phyloP scores from a whole-genome alignment of 2,888 invertebrate species.

The Tachystola acroxantha region DNA sequence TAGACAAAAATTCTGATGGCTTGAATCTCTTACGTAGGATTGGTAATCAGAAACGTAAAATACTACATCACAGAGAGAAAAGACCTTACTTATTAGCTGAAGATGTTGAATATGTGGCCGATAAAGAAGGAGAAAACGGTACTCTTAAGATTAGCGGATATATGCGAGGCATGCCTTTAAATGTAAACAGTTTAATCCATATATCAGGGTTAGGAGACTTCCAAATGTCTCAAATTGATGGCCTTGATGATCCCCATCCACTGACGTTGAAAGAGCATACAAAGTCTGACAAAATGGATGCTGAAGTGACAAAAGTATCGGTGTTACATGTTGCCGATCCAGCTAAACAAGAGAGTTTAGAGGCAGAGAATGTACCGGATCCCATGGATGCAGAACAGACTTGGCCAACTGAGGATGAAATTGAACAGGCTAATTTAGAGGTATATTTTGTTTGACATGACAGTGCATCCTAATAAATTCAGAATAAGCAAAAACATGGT shows the following conservation, averaged over 20 bases:
- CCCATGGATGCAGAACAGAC: conserved; percentile 97
- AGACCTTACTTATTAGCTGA: conserved; percentile 93
- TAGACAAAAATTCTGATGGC: conserved; percentile 87
- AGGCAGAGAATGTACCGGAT: conserved; percentile 89
- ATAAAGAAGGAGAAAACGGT: conserved; percentile 71
- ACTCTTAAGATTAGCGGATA: conserved; percentile 91
- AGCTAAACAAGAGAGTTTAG: conserved; percentile 84
- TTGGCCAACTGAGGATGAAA: conserved; percentile 96
- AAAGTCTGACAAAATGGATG: conserved; percentile 61
- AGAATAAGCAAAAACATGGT: too few species aligned
- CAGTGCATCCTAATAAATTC: too few species aligned
- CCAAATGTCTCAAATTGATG: conserved; percentile 90
- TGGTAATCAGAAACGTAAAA: conserved; percentile 89
- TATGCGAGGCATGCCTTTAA: conserved; percentile 88
- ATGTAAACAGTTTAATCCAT: conserved; percentile 93
- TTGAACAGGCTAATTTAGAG: conserved; percentile 83
- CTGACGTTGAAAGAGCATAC: conserved; percentile 68
- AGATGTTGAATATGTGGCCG: conserved; percentile 81
- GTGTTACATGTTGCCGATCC: conserved; percentile 81
- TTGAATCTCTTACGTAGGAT: conserved; percentile 82
- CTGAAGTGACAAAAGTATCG: conserved; percentile 50
- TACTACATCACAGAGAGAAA: conserved; percentile 84
- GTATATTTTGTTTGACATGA: too few species aligned
- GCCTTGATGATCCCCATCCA: conserved; percentile 84
- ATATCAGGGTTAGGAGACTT: conserved; percentile 96